Percentiles rank a stretch among this genome's conserved stretches.
Conservation (phyloP, 2,113 vertebrate species). For the Phaethon lepturus region DNA sequence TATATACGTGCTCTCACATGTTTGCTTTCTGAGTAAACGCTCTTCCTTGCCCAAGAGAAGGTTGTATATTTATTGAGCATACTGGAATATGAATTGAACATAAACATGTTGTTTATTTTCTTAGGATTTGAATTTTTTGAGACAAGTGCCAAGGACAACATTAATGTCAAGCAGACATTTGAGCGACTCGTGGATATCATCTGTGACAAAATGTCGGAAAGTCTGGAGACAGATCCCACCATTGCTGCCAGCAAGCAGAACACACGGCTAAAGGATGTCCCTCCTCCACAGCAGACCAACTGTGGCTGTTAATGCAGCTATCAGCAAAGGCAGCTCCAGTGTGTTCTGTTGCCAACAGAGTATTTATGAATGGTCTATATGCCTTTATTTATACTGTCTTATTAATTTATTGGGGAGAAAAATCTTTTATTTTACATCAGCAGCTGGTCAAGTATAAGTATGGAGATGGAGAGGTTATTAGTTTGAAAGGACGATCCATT, state of each 20-base stretch:
- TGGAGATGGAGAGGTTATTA: conserved; percentile 15
- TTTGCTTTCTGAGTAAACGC: not conserved
- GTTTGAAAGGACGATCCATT: conserved; percentile 40
- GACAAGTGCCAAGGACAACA: conserved; percentile 96
- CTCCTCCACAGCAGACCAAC: conserved; percentile 87
- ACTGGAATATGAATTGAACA: not conserved
- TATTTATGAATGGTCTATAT: conserved; percentile 75
- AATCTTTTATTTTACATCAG: conserved; percentile 49
- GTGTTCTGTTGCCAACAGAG: conserved; percentile 74
- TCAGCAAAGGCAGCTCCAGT: conserved; percentile 34
- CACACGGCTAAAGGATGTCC: conserved; percentile 89
- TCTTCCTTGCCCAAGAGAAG: not conserved
- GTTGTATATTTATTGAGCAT: not conserved
- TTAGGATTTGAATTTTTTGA: conserved; percentile 98
- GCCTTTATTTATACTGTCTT: conserved; percentile 75
- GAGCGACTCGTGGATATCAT: conserved; percentile 96
- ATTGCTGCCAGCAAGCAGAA: conserved; percentile 87
- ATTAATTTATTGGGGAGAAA: conserved; percentile 52
- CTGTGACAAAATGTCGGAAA: conserved; percentile 98
- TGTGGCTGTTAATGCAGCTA: conserved; percentile 89
- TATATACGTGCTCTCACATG: not conserved
- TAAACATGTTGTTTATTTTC: conserved; percentile 33
- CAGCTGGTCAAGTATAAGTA: not conserved
- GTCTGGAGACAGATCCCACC: conserved; percentile 88
- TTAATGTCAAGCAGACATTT: conserved; percentile 97